phyloP scores from a whole-genome alignment of 1,140 invertebrate genomes.

The Polypedilum vanderplanki region DNA sequence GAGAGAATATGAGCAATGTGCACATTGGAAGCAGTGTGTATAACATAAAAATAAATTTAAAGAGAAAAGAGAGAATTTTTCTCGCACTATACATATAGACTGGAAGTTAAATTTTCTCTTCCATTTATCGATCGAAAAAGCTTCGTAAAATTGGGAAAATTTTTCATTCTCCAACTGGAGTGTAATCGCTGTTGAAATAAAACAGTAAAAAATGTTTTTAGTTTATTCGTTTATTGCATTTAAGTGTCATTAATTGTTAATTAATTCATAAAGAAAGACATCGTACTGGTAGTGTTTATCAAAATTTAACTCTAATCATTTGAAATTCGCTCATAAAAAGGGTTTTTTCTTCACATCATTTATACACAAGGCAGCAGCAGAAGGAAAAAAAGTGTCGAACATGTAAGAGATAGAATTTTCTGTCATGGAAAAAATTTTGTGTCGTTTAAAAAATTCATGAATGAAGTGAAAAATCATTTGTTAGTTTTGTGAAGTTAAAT shows the following conservation, averaged over 20 bases:
- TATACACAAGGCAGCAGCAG: too few species aligned
- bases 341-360: background rate
- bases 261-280: conserved; percentile 23
- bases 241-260: conserved; percentile 28
- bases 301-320: background rate
- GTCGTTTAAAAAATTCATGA: conserved; percentile 4
- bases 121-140: conserved; percentile 20
- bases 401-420: too few species aligned
- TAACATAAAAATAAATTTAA: background rate
- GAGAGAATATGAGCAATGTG: background rate
- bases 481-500: too few species aligned
- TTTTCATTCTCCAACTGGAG: conserved; percentile 22
- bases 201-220: conserved; percentile 14
- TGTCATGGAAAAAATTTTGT: background rate
- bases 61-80: background rate
- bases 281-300: conserved; percentile 10
- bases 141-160: background rate
- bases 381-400: background rate
- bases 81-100: background rate
- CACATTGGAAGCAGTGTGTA: background rate
- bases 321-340: background rate
- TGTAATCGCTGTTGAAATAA: background rate
- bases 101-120: background rate
- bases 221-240: conserved; percentile 24
- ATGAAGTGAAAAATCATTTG: background rate